phyloP scores from a whole-genome alignment of 2,797 vertebrate species.

The Tadarida brasiliensis region DNA sequence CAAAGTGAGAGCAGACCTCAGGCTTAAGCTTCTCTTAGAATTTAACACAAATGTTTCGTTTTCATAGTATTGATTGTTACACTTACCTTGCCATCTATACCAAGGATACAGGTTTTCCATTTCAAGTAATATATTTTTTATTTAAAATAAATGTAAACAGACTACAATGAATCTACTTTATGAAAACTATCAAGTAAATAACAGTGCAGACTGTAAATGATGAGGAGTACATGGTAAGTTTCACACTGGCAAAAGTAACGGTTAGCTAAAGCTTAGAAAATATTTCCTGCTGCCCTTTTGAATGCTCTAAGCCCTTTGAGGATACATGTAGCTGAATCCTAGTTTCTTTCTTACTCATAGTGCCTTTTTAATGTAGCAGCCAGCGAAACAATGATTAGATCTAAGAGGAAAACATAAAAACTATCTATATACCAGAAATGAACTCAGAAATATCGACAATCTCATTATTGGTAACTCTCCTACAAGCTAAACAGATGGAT shows the following conservation, averaged over 20 bases:
- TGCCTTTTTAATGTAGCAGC: constrained; percentile 1
- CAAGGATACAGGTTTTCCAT: not conserved
- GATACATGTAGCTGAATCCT: not conserved
- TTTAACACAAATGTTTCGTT: not conserved
- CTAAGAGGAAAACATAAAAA: constrained; percentile 19
- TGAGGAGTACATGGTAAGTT: not conserved
- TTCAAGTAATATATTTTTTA: not conserved
- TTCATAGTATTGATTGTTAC: not conserved
- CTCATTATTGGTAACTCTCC: not conserved
- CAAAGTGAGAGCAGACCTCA: not conserved
- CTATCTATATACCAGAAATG: not conserved
- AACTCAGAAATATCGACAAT: not conserved
- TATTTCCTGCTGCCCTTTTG: not conserved
- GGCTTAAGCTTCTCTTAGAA: not conserved
- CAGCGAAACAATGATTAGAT: constrained; percentile 46
- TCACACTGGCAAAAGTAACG: not conserved
- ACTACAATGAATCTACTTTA: not conserved
- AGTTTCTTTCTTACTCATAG: constrained; percentile 37
- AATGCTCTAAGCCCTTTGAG: not conserved
- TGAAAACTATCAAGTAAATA: constrained; percentile 24
- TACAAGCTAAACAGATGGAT: not conserved
- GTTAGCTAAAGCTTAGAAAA: constrained; percentile 20
- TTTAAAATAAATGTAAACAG: constrained; percentile 14
- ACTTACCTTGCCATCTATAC: not conserved
- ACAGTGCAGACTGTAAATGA: not conserved